Conservation (phyloP, 1,140 invertebrate species). For the Ganaspis sp. region DNA sequence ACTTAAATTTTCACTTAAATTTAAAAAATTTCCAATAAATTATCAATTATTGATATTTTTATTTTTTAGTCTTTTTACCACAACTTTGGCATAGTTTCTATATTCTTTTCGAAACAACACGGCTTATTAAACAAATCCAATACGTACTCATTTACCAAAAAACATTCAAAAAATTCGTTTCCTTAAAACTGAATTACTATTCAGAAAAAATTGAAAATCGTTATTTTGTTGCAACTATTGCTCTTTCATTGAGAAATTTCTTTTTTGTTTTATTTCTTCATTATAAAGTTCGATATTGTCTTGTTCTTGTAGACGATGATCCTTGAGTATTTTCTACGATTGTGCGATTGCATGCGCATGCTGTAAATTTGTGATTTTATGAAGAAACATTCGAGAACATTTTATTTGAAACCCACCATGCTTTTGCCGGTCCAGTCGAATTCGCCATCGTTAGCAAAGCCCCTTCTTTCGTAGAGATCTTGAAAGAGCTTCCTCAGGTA, state of each 20-base stretch:
- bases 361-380: not conserved
- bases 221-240: not conserved
- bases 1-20: not conserved
- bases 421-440: conserved; percentile 99
- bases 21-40: no score
- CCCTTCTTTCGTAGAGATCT: conserved; percentile 95
- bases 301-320: not conserved
- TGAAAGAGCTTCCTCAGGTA: conserved; percentile 97
- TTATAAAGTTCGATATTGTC: not conserved
- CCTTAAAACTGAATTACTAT: not conserved
- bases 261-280: no score
- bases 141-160: no score
- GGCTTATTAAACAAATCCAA: no score
- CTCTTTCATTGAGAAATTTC: no score
- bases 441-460: conserved; percentile 95
- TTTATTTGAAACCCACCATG: conserved; percentile 81
- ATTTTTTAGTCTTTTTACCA: no score
- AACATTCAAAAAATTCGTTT: not conserved
- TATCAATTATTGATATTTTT: no score
- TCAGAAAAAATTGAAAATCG: not conserved
- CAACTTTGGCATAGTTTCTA: no score
- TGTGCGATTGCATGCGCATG: conserved; percentile 4
- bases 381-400: not conserved
- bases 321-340: conserved; percentile 1
- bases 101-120: no score